Evolutionary conservation across 2,888 invertebrate genomes (phyloP).

Genomic region (Harpalus rufipes): DNA sequence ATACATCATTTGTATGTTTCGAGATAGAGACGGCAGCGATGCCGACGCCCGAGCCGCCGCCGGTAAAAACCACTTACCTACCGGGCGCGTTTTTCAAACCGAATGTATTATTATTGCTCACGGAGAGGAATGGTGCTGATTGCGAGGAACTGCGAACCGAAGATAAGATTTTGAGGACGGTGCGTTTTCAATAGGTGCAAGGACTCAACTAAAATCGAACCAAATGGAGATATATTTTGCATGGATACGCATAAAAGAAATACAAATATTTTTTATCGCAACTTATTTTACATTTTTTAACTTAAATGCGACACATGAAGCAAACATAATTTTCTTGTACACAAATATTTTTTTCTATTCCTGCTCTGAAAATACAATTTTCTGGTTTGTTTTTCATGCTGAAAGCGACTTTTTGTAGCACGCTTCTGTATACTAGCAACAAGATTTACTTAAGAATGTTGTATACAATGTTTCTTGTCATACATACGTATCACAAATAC

Average conservation of each 20-base stretch:
- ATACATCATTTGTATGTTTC: slow-evolving; percentile 77
- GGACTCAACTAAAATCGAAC: not conserved
- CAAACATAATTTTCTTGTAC: not conserved
- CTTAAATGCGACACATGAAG: not conserved
- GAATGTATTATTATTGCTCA: slow-evolving; percentile 66
- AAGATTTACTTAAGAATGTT: no score
- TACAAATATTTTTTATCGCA: slow-evolving; percentile 12
- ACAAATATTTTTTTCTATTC: no score
- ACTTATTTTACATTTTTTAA: not conserved
- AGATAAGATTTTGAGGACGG: slow-evolving; percentile 54
- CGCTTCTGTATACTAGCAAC: no score
- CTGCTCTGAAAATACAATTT: no score
- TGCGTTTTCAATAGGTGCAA: slow-evolving; percentile 54
- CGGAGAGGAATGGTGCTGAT: slow-evolving; percentile 60
- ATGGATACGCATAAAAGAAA: not conserved
- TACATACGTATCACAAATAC: no score
- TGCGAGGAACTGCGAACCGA: slow-evolving; percentile 52
- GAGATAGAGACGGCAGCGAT: slow-evolving; percentile 68
- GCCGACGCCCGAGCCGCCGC: slow-evolving; percentile 29
- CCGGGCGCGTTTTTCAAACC: slow-evolving; percentile 61
- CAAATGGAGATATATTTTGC: not conserved
- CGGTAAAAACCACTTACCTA: slow-evolving; percentile 64
- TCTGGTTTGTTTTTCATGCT: no score
- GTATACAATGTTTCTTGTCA: no score
- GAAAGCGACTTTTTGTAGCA: no score